Evolutionary conservation across 2,888 invertebrate species (phyloP).

Genomic region (Agrochola circellaris): DNA sequence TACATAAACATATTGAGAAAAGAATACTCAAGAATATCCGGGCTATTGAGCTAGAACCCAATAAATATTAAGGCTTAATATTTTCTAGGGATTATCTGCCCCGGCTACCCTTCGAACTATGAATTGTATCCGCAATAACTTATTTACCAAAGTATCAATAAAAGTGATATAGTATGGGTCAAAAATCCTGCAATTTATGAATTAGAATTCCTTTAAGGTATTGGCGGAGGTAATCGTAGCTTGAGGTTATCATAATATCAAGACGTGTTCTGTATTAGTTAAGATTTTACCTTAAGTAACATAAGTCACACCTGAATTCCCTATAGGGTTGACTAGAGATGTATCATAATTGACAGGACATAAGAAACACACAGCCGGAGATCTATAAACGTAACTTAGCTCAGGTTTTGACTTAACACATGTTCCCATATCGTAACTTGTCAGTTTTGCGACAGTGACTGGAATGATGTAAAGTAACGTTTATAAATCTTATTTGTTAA

Average conservation of each 20-base stretch:
- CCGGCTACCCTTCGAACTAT: constrained; percentile 43
- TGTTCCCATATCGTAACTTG: no score
- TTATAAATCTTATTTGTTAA: no score
- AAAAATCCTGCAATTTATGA: constrained; percentile 42
- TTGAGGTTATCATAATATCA: not conserved
- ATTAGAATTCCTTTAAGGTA: constrained; percentile 45
- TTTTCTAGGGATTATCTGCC: constrained; percentile 53
- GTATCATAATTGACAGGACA: no score
- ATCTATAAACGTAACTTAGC: no score
- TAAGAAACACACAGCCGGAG: no score
- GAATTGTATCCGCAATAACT: constrained; percentile 63
- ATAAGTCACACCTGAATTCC: not conserved
- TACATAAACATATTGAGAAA: not conserved
- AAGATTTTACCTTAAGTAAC: no score
- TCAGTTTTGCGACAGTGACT: no score
- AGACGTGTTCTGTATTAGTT: not conserved
- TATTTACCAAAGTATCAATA: constrained; percentile 67
- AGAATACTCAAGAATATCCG: constrained; percentile 27
- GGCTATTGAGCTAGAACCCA: constrained; percentile 37
- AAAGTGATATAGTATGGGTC: constrained; percentile 61
- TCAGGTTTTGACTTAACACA: no score
- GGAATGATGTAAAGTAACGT: no score
- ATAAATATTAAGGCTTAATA: constrained; percentile 52
- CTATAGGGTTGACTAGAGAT: no score
- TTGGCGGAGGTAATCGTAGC: constrained; percentile 10